Base-by-base conservation (phyloP, 1,140 invertebrate species). In the Aricia agestis region DNA sequence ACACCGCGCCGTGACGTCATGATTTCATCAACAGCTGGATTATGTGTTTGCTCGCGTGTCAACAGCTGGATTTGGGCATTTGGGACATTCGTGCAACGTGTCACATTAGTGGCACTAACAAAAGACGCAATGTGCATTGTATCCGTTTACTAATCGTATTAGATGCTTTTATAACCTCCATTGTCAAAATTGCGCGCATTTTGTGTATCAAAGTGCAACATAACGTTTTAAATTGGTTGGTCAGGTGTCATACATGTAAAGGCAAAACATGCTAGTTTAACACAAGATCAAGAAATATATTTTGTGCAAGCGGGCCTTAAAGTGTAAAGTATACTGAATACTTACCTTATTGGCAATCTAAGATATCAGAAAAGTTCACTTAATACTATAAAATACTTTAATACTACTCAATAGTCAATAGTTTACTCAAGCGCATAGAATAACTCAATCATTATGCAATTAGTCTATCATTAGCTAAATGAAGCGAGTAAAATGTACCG, bases 31-130 rank as follows among this genome's bases (percentile, higher is more conserved):
- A 1, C 18, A 63, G 11, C 18, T 63, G 19, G 17, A 19, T 52
- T 63, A 63, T 59, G 59, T 25, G 18, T 19, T 67, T 31, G 66
- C 15, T 19, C n/a, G 66, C 66, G 17, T n/a, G 25, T 63, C 17
- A 18, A 31, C 59, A 63, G 59, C 59, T 31, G 59, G 45, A 52
- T 52, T 52, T 52, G 45, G 45, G 59, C 11, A 52, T 52, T 52
- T 52, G 45, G 45, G 45, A 15, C 45, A 52, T 52, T 52, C 0
- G 45, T 52, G 45, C 45, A 52, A 11, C 13, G 45, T 25, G 25
- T 52, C 13, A 52, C 45, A 52, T 52, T 13, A 13, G 10, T 52
- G 1, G 11, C 11, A 13, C 9, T 52, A 52, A 52, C 45, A 52
- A 52, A 52, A 52, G 45, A 52, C 45, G 9, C 45, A 52, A 52